Conservation (phyloP, 2,113 vertebrate genomes). For the Pteruthius melanotis region DNA sequence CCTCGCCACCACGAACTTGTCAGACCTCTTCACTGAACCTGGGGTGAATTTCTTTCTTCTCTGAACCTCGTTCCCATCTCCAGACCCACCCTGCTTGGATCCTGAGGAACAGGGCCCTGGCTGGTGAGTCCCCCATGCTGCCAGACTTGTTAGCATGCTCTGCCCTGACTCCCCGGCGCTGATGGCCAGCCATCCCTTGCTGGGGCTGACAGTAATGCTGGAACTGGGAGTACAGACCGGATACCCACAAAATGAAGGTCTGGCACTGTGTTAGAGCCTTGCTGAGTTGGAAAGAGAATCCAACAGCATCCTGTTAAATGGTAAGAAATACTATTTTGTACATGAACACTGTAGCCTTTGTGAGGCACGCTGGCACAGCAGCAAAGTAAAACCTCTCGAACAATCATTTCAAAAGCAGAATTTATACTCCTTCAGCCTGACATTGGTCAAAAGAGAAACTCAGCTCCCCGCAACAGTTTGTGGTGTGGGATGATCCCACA, state of each 20-base stretch:
- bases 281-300: conserved; percentile 31
- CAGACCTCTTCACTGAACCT: not conserved
- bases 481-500: not conserved
- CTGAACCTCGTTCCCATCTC: not conserved
- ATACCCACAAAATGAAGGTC: conserved; percentile 18
- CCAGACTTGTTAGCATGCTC: not conserved
- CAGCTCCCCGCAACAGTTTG: not conserved
- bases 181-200: not conserved
- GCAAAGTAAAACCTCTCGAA: conserved; percentile 27
- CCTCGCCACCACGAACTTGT: not conserved
- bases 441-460: not conserved
- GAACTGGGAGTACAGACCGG: conserved; percentile 21
- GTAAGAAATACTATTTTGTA: conserved; percentile 53
- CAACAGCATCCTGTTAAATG: conserved; percentile 58
- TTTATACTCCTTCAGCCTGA: conserved; percentile 47
- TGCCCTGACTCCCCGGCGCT: accelerated
- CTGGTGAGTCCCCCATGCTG: not conserved
- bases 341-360: conserved; percentile 53
- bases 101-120: accelerated
- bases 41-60: not conserved
- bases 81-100: not conserved
- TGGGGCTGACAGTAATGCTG: not conserved
- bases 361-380: conserved; percentile 35
- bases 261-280: not conserved
- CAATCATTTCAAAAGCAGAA: conserved; percentile 55